These are phyloP conservation scores for Genyomyrus donnyi DNA, from an alignment of 2,113 vertebrate genomes.

Conservation along the genomic window DNA sequence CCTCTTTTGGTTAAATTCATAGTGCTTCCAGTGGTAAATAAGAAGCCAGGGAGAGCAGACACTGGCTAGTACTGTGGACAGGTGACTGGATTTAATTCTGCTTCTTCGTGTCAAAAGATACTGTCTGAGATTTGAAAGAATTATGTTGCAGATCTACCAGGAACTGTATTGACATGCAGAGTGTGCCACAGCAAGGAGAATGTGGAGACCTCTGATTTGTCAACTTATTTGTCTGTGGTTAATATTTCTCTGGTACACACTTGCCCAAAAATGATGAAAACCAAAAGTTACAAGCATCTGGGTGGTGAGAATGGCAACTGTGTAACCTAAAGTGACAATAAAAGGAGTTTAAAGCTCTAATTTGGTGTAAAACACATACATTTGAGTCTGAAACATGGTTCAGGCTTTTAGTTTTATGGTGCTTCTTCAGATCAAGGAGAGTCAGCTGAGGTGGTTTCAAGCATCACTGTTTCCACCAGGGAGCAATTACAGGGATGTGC, in stretches of 20 bases:
- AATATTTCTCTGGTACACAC: neutral
- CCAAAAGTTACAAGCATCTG: neutral
- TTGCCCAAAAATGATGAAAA: neutral
- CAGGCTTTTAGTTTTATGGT: neutral
- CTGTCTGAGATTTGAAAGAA: neutral
- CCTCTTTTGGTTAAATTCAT: constrained; percentile 21
- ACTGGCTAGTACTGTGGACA: constrained; percentile 40
- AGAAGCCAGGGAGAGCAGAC: constrained; percentile 29
- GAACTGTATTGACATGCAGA: neutral
- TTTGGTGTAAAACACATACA: neutral
- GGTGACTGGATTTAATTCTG: constrained; percentile 49
- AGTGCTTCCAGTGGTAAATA: constrained; percentile 21
- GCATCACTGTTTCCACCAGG: neutral
- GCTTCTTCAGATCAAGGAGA: neutral
- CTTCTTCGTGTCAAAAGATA: constrained; percentile 36
- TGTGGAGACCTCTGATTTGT: neutral
- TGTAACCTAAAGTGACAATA: neutral
- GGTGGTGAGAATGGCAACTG: neutral
- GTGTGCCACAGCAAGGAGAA: neutral
- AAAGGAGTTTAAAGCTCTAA: neutral
- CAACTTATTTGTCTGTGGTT: neutral
- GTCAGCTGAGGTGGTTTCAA: neutral
- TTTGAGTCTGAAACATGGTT: neutral
- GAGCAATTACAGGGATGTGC: neutral
- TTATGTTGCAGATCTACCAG: neutral